Percentiles rank a stretch among this genome's conserved stretches.
Evolutionary conservation across 2,797 vertebrate genomes (phyloP).

Genomic region (Acipenser ruthenus): DNA sequence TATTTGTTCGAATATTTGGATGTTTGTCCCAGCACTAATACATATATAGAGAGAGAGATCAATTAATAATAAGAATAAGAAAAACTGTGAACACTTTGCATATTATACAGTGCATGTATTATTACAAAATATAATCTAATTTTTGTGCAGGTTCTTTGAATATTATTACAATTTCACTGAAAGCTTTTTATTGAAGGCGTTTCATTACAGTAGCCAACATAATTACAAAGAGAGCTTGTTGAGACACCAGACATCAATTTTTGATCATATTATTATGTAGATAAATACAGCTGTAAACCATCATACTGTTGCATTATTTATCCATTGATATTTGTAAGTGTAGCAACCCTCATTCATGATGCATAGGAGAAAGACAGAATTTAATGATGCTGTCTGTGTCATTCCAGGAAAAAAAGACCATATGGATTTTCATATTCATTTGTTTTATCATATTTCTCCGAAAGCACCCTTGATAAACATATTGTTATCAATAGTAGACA

Average conservation of each 20-base stretch:
- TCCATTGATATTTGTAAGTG: constrained; percentile 50
- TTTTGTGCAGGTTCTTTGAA: background rate
- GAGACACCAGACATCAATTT: constrained; percentile 47
- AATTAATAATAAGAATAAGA: no score
- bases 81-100: no score
- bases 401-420: constrained; percentile 31
- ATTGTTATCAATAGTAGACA: constrained; percentile 50
- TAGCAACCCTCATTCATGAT: constrained; percentile 41
- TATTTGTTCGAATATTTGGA: no score
- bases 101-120: no score
- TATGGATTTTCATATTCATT: constrained; percentile 48
- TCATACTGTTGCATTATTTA: constrained; percentile 48
- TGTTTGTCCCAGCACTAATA: no score
- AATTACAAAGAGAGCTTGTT: constrained; percentile 48
- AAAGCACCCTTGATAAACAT: background rate
- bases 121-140: no score
- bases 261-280: constrained; percentile 32
- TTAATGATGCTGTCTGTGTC: constrained; percentile 34
- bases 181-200: constrained; percentile 50
- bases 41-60: no score
- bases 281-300: constrained; percentile 17
- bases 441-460: constrained; percentile 6
- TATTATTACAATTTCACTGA: constrained; percentile 57
- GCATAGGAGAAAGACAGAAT: constrained; percentile 46
- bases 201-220: background rate